phyloP scores from a whole-genome alignment of 2,113 vertebrate species.

The Opisthocomus hoazin region DNA sequence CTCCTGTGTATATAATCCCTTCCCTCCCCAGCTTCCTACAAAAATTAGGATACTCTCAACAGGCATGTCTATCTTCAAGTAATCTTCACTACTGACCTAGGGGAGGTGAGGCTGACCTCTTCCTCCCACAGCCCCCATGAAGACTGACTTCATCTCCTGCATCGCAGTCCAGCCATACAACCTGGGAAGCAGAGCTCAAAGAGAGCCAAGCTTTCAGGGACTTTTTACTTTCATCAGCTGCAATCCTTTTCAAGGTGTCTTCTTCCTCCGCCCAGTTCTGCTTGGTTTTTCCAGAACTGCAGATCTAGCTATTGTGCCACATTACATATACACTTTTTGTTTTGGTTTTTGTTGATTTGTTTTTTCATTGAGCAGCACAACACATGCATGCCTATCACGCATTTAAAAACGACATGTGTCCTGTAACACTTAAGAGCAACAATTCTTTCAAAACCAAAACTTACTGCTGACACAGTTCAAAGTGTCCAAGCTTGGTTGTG shows the following conservation, averaged over 20 bases:
- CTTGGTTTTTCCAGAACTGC: neutral
- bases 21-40: neutral
- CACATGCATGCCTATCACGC: neutral
- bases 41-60: neutral
- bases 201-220: neutral
- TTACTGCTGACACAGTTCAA: neutral
- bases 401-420: neutral
- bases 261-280: neutral
- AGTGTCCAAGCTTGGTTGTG: neutral
- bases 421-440: rapidly evolving
- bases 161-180: neutral
- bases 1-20: neutral
- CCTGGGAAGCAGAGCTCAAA: neutral
- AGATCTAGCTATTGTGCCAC: neutral
- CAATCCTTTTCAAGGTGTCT: neutral
- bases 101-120: neutral
- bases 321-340: neutral
- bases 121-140: neutral
- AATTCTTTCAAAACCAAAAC: neutral
- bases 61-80: neutral
- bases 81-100: neutral
- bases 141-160: neutral
- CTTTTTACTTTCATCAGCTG: neutral
- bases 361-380: neutral
- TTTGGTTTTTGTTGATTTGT: neutral